Conservation (phyloP, 2,113 vertebrate species). For the Laticauda laticaudata region DNA sequence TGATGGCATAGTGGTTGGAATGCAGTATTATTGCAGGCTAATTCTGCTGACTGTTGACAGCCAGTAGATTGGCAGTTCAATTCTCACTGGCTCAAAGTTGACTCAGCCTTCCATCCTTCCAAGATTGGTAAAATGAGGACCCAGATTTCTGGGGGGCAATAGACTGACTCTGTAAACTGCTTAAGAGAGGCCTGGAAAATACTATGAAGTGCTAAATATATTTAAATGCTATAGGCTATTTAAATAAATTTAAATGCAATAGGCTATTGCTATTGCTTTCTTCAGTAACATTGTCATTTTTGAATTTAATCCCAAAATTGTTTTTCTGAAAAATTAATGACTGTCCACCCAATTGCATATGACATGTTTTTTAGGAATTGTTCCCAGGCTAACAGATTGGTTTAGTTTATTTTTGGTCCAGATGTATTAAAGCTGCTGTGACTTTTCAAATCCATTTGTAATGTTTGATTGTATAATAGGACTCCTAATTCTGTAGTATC, state of each 20-base stretch:
- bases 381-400: neutral
- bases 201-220: neutral
- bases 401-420: neutral
- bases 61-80: neutral
- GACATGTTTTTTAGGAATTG: neutral
- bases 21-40: neutral
- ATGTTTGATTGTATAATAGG: neutral
- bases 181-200: neutral
- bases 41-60: neutral
- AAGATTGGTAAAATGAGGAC: neutral
- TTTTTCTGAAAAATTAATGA: neutral
- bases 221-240: neutral
- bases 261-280: neutral
- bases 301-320: neutral
- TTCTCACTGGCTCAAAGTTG: neutral
- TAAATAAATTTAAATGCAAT: neutral
- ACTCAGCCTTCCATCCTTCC: neutral
- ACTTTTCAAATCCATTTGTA: neutral
- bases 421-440: neutral
- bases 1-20: neutral
- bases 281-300: neutral
- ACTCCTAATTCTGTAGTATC: neutral
- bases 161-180: neutral
- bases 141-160: neutral
- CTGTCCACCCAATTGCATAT: neutral